Evolutionary conservation across 1,140 invertebrate genomes (phyloP), one percentile per base, ranked within the genome.

Genomic region (Apis laboriosa): DNA sequence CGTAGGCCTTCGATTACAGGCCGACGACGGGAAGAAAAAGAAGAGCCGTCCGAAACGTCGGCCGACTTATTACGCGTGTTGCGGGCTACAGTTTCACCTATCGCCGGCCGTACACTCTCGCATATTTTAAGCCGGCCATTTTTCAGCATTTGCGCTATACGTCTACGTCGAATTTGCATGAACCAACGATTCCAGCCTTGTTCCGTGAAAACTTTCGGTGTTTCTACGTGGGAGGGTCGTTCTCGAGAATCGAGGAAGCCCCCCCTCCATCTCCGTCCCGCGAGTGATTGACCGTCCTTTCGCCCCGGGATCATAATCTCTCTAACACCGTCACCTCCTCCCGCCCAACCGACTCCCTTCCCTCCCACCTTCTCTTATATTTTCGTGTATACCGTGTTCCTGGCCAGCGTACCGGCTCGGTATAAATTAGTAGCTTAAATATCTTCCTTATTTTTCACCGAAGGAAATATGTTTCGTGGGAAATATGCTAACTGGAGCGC

Each of bases 61-160:
- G 78, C 77, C 79, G 84, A 86, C 90, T 92, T 90, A 92, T 90
- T 89, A 88, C 77, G 87, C 86, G 88, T 89, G 88, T 84, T 85
- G 88, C 85, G 61, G 63, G 77, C 77, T 68, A 67, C 82, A 89
- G 76, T 79, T 86, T 90, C 90, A 93, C 92, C 93, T 93, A 94
- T 93, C 92, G 93, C 90, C 84, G 86, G 67, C 88, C 87, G 88
- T 91, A 92, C 92, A 93, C 92, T 93, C 93, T 93, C 93, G 91
- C 92, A 93, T 93, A 92, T 94, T 93, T 93, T 92, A 93, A 94
- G 92, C 93, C 88, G 89, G 86, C 90, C 92, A 92, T 94, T 94
- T 94, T 93, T 94, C 93, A 94, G 92, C 91, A 94, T 94, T 94
- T 93, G 87, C 88, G 88, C 88, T 92, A 86, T 92, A 92, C 91